Base-by-base conservation (phyloP, 2,888 invertebrate species). In the Drosophila nigritarsus region DNA sequence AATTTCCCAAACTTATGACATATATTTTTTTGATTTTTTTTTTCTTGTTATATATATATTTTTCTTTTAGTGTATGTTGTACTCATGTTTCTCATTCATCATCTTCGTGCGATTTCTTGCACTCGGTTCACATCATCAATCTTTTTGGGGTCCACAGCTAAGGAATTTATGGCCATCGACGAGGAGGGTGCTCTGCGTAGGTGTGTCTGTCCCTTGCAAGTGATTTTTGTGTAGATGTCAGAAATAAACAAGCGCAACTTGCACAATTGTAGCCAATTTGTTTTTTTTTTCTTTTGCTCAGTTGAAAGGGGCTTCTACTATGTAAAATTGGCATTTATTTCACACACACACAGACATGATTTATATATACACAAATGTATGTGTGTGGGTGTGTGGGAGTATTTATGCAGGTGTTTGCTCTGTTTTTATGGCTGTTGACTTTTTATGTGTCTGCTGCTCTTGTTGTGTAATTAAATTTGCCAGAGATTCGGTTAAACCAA, bases 241-340 rank as follows among this genome's bases (percentile, higher is more conserved):
- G 73, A 63, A 69, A 69, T 73, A 70, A 80, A 80, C 75, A 78
- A 60, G 55, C 65, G 36, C 54, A 73, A 73, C 76, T 71, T 75
- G 67, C 68, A 75, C 81, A 87, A 87, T 79, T 88, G 80, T 73
- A 61, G 72, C 59, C 81, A 73, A 82, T 87, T 83, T 79, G 78
- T 80, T 66, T 68, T 56, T 66, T 54, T 48, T 38, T 54, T 24
- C 32, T 73, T 73, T 38, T 56, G 20, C 36, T 51, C 38, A 50
- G 49, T 55, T 74, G 56, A 56, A 51, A 34, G 56, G 34, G 58
- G 15, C 24, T 49, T 49, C n/a, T 27, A 27, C 62, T 67, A 66
- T 75, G 82, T 49, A 80, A 83, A 74, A 79, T 87, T 84, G 84
- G 64, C 81, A 78, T 79, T 89, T 87, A 84, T 87, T 87, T 74